Conservation (phyloP, 2,888 invertebrate genomes). For the Rapana venosa region DNA sequence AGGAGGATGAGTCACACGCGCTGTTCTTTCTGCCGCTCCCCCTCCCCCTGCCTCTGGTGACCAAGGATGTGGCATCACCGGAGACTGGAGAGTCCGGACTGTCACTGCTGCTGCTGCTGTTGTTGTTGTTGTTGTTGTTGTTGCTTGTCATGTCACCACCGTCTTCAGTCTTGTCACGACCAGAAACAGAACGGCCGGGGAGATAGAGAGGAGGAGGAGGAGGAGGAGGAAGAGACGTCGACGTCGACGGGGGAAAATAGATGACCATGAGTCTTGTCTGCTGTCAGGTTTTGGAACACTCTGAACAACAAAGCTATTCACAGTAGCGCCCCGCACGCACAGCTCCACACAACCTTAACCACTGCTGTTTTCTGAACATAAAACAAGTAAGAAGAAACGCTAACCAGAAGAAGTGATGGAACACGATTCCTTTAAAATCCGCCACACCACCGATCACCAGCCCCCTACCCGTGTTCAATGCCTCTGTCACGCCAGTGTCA, state of each 20-base stretch:
- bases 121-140: too few species aligned
- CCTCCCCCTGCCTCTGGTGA: not conserved
- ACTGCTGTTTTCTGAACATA: too few species aligned
- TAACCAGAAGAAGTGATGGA: too few species aligned
- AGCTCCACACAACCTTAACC: too few species aligned
- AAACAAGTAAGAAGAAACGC: too few species aligned
- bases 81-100: not conserved
- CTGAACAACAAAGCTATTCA: not conserved
- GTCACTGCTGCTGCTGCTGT: not conserved
- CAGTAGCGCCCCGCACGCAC: too few species aligned
- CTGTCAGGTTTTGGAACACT: not conserved
- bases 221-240: not conserved
- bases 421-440: too few species aligned
- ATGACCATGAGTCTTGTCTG: constrained; percentile 1
- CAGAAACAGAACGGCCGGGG: not conserved
- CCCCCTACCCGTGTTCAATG: too few species aligned
- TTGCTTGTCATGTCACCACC: not conserved
- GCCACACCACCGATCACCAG: too few species aligned
- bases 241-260: not conserved
- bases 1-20: constrained; percentile 2
- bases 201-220: not conserved
- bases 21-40: not conserved
- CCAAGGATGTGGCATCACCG: not conserved
- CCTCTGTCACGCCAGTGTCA: too few species aligned
- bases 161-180: not conserved